phyloP scores from a whole-genome alignment of 2,888 invertebrate species.

The Theretra japonica region DNA sequence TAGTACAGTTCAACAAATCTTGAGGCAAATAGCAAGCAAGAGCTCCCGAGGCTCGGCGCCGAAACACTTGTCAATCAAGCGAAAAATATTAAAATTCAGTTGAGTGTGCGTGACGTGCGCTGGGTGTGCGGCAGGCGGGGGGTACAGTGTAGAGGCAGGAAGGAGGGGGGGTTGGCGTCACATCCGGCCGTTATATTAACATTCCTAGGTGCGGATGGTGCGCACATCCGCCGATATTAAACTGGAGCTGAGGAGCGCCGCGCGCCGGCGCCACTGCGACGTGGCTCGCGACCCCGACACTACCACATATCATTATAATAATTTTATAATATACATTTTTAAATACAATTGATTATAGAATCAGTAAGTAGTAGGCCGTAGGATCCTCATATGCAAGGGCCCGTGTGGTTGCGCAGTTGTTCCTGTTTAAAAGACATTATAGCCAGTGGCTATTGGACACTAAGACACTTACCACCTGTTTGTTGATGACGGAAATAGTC shows the following conservation, averaged over 20 bases:
- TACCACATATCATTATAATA: not conserved
- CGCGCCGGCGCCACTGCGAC: not conserved
- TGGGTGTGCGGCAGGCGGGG: not conserved
- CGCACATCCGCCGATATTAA: slow-evolving; percentile 32
- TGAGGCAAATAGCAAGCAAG: not conserved
- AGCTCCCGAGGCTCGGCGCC: not conserved
- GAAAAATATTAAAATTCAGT: slow-evolving; percentile 45
- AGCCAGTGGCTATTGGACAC: too few relatives aligned
- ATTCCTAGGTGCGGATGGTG: slow-evolving; percentile 33
- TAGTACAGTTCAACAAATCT: not conserved
- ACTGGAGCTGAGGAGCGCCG: slow-evolving; percentile 17
- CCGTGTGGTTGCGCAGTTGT: too few relatives aligned
- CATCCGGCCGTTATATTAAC: slow-evolving; percentile 39
- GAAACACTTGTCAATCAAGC: slow-evolving; percentile 43
- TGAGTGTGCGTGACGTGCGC: not conserved
- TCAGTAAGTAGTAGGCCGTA: not conserved
- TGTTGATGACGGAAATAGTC: too few relatives aligned
- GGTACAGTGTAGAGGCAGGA: too few relatives aligned
- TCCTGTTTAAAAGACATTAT: too few relatives aligned
- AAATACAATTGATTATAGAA: not conserved
- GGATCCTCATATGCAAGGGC: too few relatives aligned
- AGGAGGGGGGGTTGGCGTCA: slow-evolving; percentile 38
- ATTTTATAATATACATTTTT: not conserved
- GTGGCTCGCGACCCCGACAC: not conserved
- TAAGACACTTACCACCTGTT: too few relatives aligned